Conservation (phyloP, 2,888 invertebrate species). For the Rhyacophila evoluta region DNA sequence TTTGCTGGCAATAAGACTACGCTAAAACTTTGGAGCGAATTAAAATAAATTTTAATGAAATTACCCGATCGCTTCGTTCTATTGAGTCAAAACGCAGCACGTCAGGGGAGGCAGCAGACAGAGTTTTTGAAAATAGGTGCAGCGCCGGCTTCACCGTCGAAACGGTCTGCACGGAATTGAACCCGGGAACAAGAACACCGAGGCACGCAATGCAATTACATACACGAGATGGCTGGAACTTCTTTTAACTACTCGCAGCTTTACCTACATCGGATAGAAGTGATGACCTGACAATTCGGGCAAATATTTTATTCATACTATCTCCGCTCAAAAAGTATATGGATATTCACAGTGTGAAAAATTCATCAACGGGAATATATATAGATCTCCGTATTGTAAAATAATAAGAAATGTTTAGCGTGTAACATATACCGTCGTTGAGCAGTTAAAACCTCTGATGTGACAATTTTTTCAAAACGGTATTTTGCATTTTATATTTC, state of each 20-base stretch:
- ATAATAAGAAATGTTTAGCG: no score
- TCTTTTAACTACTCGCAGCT: not conserved
- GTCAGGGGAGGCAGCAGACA: not conserved
- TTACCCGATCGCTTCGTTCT: not conserved
- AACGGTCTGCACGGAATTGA: not conserved
- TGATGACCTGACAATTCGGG: not conserved
- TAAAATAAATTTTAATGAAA: not conserved
- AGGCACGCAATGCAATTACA: constrained; percentile 24
- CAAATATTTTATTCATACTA: no score
- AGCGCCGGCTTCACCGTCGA: not conserved
- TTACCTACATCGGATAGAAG: not conserved
- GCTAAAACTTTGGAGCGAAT: no score
- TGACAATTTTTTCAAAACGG: no score
- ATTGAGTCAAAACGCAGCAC: not conserved
- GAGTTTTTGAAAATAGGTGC: constrained; percentile 10
- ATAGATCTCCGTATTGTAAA: no score
- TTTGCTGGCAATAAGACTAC: no score
- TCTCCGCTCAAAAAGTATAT: no score
- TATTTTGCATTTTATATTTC: no score
- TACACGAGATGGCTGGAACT: constrained; percentile 24
- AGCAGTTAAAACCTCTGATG: no score
- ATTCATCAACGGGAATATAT: no score
- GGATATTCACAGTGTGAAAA: no score
- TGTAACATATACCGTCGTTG: no score
- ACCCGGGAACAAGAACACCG: not conserved